Percentiles rank a stretch among this genome's conserved stretches.
Conservation (phyloP, 92 coral and sea anemone genomes). For the Zoanthus sansibaricus region DNA sequence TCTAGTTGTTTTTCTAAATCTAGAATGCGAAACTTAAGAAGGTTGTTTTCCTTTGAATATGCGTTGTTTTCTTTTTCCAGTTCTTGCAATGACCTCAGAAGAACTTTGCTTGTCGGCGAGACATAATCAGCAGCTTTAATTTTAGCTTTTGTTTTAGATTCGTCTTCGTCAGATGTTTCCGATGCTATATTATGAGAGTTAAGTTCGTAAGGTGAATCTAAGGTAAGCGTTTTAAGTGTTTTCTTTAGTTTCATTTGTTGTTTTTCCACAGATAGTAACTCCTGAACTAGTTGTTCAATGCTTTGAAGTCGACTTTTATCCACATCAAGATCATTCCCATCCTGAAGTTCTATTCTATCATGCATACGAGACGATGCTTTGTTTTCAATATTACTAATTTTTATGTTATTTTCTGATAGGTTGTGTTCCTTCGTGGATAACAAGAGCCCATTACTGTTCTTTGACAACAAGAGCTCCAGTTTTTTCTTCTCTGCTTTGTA, state of each 20-base stretch:
- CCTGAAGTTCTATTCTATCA: slow-evolving; percentile 80
- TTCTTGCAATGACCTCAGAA: slow-evolving; percentile 54
- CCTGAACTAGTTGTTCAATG: slow-evolving; percentile 77
- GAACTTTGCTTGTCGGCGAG: slow-evolving; percentile 35
- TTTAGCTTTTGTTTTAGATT: not conserved
- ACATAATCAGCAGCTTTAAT: not conserved
- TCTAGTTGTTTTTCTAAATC: slow-evolving; percentile 72
- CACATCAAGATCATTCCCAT: slow-evolving; percentile 67
- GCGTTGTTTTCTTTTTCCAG: slow-evolving; percentile 64
- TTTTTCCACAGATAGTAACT: slow-evolving; percentile 81
- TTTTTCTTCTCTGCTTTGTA: slow-evolving; percentile 43
- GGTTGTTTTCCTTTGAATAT: slow-evolving; percentile 65
- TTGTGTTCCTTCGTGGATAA: not conserved
- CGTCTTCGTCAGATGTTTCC: not conserved
- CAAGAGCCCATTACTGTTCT: not conserved
- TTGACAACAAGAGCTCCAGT: slow-evolving; percentile 27
- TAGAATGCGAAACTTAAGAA: slow-evolving; percentile 63
- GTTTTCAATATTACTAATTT: slow-evolving; percentile 12
- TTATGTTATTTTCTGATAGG: not conserved
- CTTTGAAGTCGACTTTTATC: slow-evolving; percentile 79
- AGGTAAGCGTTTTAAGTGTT: slow-evolving; percentile 33
- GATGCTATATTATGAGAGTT: not conserved
- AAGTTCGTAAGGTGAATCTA: not conserved
- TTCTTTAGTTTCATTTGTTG: slow-evolving; percentile 68
- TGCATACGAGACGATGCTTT: slow-evolving; percentile 45